Conservation (phyloP, 2,113 vertebrate genomes). For the Brienomyrus longianalis region DNA sequence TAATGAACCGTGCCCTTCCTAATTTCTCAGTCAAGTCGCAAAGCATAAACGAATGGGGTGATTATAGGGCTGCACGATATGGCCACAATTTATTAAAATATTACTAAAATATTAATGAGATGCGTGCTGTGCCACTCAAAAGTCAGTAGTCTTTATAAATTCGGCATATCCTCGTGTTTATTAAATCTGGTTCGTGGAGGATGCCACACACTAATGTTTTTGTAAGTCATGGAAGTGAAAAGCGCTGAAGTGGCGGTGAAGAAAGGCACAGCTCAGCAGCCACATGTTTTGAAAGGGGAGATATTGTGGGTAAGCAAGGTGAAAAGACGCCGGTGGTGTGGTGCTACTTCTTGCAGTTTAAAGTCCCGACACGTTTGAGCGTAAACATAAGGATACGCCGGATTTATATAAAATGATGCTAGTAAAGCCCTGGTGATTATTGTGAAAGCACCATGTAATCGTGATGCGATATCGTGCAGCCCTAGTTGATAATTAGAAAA, state of each 20-base stretch:
- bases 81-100: not conserved
- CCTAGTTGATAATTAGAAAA: not conserved
- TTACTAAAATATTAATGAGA: not conserved
- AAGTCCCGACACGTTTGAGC: not conserved
- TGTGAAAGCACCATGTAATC: not conserved
- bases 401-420: not conserved
- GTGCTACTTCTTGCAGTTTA: not conserved
- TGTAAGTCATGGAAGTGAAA: not conserved
- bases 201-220: not conserved
- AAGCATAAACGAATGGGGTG: not conserved
- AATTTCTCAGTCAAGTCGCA: not conserved
- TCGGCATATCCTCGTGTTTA: not conserved
- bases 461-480: not conserved
- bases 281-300: not conserved
- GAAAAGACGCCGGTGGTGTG: not conserved
- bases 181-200: not conserved
- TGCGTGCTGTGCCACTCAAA: not conserved
- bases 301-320: not conserved
- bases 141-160: not conserved
- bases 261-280: not conserved
- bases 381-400: not conserved
- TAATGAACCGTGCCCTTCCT: slow-evolving; percentile 38
- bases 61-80: not conserved
- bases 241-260: not conserved
- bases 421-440: not conserved